Evolutionary conservation across 2,888 invertebrate species (phyloP).

Genomic region (Pilophorus perplexus): DNA sequence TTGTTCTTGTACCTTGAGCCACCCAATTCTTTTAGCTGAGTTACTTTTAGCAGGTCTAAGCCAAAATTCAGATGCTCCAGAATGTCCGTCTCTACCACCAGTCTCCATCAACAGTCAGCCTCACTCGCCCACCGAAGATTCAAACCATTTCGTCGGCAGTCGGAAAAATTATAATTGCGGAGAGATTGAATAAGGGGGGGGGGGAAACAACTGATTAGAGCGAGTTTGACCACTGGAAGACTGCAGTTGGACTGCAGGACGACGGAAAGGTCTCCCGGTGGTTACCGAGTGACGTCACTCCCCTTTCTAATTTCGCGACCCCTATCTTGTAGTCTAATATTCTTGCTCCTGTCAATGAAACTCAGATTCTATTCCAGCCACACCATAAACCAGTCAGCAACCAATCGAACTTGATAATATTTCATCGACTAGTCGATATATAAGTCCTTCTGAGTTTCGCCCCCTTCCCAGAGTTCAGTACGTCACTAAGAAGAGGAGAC

Average conservation of each 20-base stretch:
- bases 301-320: not conserved
- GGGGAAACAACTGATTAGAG: too few species aligned
- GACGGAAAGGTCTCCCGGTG: not conserved
- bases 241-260: not conserved
- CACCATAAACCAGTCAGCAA: not conserved
- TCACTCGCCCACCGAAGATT: not conserved
- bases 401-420: too few species aligned
- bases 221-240: too few species aligned
- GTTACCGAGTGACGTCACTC: not conserved
- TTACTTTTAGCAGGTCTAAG: not conserved
- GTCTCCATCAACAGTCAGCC: not conserved
- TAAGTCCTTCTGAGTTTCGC: too few species aligned
- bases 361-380: not conserved
- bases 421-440: too few species aligned
- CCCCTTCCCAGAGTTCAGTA: too few species aligned
- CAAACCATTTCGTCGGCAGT: not conserved
- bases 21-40: too few species aligned
- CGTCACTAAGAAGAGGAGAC: too few species aligned
- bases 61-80: not conserved
- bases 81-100: not conserved
- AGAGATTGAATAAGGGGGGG: too few species aligned
- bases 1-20: too few species aligned
- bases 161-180: too few species aligned
- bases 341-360: not conserved
- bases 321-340: too few species aligned